These are phyloP conservation scores for Synaphobranchus kaupii DNA, from an alignment of 2,797 vertebrate genomes.

Conservation along the genomic window DNA sequence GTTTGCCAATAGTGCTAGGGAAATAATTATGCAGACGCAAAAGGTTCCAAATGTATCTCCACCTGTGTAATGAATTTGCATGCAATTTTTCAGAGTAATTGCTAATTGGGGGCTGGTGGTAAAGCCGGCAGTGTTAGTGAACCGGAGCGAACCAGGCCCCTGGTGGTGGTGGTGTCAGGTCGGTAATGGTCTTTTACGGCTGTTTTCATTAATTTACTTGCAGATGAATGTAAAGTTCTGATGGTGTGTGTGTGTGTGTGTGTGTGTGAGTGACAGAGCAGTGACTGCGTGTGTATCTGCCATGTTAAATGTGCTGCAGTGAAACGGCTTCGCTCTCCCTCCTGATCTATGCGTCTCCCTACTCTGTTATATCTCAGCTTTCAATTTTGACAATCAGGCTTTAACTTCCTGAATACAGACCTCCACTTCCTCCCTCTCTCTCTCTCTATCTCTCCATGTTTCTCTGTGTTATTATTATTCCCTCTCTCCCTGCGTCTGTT, in stretches of 20 bases:
- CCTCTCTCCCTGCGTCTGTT: not conserved
- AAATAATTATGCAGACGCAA: not conserved
- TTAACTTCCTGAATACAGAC: not conserved
- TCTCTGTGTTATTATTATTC: not conserved
- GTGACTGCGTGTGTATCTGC: not conserved
- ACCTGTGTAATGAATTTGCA: slow-evolving; percentile 12
- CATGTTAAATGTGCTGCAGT: not conserved
- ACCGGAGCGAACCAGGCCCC: not conserved
- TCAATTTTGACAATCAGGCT: not conserved
- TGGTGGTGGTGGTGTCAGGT: not conserved
- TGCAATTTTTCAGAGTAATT: not conserved
- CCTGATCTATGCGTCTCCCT: not conserved
- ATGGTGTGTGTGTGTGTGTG: not conserved
- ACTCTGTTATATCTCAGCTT: not conserved
- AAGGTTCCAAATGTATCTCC: not conserved
- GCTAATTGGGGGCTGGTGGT: slow-evolving; percentile 14
- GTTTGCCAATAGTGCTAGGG: not conserved
- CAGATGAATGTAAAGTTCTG: not conserved
- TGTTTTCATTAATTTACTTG: not conserved
- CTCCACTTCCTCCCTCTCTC: not conserved
- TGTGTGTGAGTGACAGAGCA: not conserved
- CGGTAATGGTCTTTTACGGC: not conserved
- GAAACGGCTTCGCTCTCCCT: not conserved
- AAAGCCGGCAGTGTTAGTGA: not conserved
- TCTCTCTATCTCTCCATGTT: not conserved